These are phyloP conservation scores for Plecotus auritus DNA, from an alignment of 2,113 vertebrate genomes.

Conservation along the genomic window DNA sequence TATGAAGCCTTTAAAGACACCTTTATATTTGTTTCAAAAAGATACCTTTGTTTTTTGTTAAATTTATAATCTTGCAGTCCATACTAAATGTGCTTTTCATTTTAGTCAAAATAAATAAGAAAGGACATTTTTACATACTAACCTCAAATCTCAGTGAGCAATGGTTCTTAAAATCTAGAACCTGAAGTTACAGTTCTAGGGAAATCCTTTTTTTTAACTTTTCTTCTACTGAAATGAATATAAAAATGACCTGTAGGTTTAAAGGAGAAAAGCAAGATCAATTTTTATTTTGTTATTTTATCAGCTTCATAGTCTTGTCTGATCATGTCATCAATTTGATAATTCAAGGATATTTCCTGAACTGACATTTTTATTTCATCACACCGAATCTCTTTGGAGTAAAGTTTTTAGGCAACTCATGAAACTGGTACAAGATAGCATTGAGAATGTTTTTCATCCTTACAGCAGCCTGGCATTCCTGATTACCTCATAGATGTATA, in stretches of 20 bases:
- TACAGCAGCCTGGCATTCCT: not conserved
- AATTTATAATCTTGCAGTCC: not conserved
- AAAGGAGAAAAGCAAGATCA: not conserved
- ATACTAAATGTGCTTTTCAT: not conserved
- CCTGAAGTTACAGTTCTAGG: not conserved
- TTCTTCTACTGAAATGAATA: not conserved
- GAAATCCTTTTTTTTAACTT: not conserved
- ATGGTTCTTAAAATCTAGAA: not conserved
- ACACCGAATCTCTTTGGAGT: not conserved
- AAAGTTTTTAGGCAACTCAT: not conserved
- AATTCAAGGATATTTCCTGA: slow-evolving; percentile 17
- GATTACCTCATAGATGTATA: not conserved
- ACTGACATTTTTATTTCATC: not conserved
- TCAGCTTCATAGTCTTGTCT: slow-evolving; percentile 21
- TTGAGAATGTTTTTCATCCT: not conserved
- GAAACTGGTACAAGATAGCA: not conserved
- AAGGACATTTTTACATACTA: not conserved
- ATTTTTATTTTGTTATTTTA: not conserved
- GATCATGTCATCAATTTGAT: not conserved
- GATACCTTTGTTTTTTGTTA: not conserved
- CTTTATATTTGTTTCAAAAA: not conserved
- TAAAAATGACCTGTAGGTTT: not conserved
- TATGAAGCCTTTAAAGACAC: not conserved
- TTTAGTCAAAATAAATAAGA: slow-evolving; percentile 17
- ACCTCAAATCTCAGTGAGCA: not conserved